A percentile compares a stretch with the other conserved stretches of the same genome.
These are phyloP conservation scores for Galeruca laticollis DNA, from an alignment of 2,888 invertebrate genomes.

Conservation along the genomic window DNA sequence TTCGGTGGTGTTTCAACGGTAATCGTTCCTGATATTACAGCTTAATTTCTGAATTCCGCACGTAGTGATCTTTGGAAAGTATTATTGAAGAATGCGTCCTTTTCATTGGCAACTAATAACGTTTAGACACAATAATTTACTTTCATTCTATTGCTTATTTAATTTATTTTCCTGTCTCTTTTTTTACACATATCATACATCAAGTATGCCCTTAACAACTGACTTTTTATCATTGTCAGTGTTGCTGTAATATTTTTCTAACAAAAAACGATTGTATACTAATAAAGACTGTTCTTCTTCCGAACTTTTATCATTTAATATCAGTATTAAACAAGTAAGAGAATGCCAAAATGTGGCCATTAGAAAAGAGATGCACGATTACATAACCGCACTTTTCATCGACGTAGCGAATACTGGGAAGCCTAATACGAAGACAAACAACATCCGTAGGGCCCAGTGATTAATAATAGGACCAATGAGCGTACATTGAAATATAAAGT, in stretches of 20 bases:
- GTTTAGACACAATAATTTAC: too few species aligned
- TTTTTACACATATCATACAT: too few species aligned
- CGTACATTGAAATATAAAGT: not conserved
- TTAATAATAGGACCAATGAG: not conserved
- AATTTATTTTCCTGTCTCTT: too few species aligned
- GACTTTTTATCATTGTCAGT: too few species aligned
- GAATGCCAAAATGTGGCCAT: too few species aligned
- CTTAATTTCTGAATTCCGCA: constrained; percentile 44
- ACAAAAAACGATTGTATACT: too few species aligned
- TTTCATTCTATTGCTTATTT: too few species aligned
- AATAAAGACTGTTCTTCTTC: too few species aligned
- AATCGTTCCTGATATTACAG: constrained; percentile 43
- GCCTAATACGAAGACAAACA: not conserved
- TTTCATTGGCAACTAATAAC: constrained; percentile 10
- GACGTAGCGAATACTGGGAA: not conserved
- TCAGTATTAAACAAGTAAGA: too few species aligned
- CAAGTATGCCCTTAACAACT: too few species aligned
- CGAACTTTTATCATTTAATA: too few species aligned
- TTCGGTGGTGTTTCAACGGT: constrained; percentile 41
- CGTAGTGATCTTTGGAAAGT: constrained; percentile 33
- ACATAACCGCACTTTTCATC: not conserved
- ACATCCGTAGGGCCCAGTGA: not conserved
- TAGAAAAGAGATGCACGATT: not conserved
- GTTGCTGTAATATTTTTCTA: too few species aligned
- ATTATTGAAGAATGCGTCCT: constrained; percentile 24